These are phyloP conservation scores for Callitettix versicolor DNA, from an alignment of 1,140 invertebrate genomes.

Conservation along the genomic window DNA sequence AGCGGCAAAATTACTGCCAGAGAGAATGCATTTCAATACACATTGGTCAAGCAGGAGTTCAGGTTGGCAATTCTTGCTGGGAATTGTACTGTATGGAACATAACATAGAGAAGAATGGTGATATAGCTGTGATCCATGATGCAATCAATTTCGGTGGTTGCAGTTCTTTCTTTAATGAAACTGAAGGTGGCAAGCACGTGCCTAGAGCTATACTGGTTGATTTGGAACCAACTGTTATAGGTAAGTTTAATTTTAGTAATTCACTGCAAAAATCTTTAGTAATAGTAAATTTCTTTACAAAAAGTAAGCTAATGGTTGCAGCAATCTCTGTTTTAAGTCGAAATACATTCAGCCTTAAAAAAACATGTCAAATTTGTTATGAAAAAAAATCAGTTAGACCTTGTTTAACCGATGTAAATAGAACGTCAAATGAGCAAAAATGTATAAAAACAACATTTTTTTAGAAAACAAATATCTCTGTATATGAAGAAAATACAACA, in stretches of 20 bases:
- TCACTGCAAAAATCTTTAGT: neutral
- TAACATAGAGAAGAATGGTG: slow-evolving; percentile 64
- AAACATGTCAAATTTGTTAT: too few species aligned
- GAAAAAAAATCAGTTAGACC: too few species aligned
- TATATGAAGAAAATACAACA: too few species aligned
- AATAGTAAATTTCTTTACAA: too few species aligned
- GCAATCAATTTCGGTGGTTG: slow-evolving; percentile 29
- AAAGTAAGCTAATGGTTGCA: too few species aligned
- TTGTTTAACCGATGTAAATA: too few species aligned
- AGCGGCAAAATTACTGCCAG: slow-evolving; percentile 16
- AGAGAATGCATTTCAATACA: slow-evolving; percentile 69
- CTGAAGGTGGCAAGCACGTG: slow-evolving; percentile 45
- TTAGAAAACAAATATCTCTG: too few species aligned
- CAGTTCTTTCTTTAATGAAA: slow-evolving; percentile 54
- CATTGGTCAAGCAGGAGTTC: slow-evolving; percentile 76
- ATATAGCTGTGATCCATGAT: slow-evolving; percentile 35
- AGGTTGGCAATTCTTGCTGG: slow-evolving; percentile 73
- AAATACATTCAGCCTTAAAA: too few species aligned
- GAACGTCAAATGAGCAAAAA: too few species aligned
- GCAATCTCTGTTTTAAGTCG: too few species aligned
- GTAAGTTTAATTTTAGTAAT: slow-evolving; percentile 5
- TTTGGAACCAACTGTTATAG: slow-evolving; percentile 32
- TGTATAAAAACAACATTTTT: too few species aligned
- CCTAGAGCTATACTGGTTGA: slow-evolving; percentile 41
- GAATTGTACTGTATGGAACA: slow-evolving; percentile 79